These are phyloP conservation scores for Yoshiicerus persimilis DNA, from an alignment of 1,140 invertebrate genomes.

Conservation along the genomic window DNA sequence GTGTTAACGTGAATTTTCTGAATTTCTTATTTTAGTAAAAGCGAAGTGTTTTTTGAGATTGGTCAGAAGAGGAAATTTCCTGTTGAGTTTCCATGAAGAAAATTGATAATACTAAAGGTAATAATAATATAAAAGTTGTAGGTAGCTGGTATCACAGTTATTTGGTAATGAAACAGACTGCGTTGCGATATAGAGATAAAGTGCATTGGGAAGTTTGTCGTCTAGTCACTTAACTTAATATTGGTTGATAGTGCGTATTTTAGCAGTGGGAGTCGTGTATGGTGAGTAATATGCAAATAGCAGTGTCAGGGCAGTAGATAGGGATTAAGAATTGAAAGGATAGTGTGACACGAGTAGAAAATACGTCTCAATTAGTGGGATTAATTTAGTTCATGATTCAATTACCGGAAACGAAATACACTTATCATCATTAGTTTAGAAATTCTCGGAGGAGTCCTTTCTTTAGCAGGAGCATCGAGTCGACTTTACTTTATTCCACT, in stretches of 20 bases:
- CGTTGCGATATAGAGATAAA: neutral
- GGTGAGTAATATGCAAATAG: neutral
- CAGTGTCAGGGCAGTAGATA: neutral
- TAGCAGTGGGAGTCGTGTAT: neutral
- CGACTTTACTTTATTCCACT: neutral
- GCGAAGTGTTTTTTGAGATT: too few relatives aligned
- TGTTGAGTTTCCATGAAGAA: neutral
- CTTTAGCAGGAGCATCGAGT: neutral
- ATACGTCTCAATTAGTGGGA: slow-evolving; percentile 49
- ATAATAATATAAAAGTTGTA: neutral
- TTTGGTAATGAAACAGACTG: neutral
- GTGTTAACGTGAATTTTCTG: too few relatives aligned
- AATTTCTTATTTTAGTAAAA: too few relatives aligned
- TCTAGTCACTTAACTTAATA: neutral
- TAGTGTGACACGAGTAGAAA: slow-evolving; percentile 34
- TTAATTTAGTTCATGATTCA: slow-evolving; percentile 49
- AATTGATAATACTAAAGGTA: neutral
- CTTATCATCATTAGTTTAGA: slow-evolving; percentile 49
- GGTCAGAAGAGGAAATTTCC: too few relatives aligned
- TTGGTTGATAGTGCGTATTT: neutral
- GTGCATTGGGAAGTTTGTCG: neutral
- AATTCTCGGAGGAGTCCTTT: slow-evolving; percentile 40
- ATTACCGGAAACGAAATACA: slow-evolving; percentile 48
- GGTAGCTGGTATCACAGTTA: neutral
- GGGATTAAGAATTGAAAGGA: slow-evolving; percentile 26